Base-by-base conservation (phyloP, 2,113 vertebrate genomes). In the Ceratotherium simum region DNA sequence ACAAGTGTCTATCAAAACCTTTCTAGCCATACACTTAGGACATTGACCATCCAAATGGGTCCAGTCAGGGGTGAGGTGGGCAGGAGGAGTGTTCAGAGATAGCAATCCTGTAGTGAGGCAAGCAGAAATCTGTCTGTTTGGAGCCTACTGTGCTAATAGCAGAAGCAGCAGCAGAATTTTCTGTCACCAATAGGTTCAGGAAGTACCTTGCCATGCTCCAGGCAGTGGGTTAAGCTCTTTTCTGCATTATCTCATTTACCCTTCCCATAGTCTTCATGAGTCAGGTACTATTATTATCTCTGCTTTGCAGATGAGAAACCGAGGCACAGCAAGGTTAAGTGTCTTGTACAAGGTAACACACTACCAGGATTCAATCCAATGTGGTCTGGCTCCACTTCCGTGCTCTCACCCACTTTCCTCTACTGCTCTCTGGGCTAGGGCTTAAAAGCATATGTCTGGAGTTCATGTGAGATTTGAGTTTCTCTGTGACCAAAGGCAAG, bases 281-380 rank as follows among this genome's bases (percentile, higher is more conserved):
- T 42, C 33, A 23, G 18, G 23, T 8, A 31, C 33, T 78, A 5
- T 70, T 67, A 67, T 29, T 25, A 64, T 31, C 33, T 80, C 31
- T 91, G 36, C 90, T 92, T 95, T 58, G 29, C 4, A 67, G 54
- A 33, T 65, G 58, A 70, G 54, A 95, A 93, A 88, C 8, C 1
- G 12, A 93, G 46, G 17, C 4, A 70, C 20, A 56, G 80, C n/a
- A 82, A 72, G 6, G 13, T 69, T 54, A 69, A 67, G 0, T 8
- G 7, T 65, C 48, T 69, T 83, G 7, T 21, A 48, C 64, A 88
- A 36, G 39, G 16, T 62, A 69, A 39, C 67, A 58, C 31, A 86
- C n/a, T 3, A 1, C 2, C 20, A 29, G 9, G n/a, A 79, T 62
- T 42, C 2, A 17, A 25, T 33, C 36, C 58, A 62, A 0, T 17